Conservation (phyloP, 1,140 invertebrate genomes). For the Dreissena polymorpha region DNA sequence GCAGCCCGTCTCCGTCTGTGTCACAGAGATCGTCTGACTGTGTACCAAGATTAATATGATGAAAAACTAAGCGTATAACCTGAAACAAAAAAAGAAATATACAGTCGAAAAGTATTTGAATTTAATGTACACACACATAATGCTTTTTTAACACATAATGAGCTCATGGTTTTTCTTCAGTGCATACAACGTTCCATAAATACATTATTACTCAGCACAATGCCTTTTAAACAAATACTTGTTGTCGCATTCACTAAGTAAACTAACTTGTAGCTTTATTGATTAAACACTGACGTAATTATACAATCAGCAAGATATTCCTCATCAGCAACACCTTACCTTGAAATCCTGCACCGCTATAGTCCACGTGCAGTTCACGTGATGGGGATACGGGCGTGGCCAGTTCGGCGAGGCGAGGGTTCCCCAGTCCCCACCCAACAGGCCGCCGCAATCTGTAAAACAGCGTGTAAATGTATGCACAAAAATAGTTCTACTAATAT, state of each 20-base stretch:
- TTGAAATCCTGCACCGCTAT: constrained; percentile 67
- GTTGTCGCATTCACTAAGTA: too few species aligned
- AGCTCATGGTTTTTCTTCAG: too few species aligned
- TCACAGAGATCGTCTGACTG: constrained; percentile 59
- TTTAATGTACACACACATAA: background rate
- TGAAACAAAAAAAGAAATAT: constrained; percentile 49
- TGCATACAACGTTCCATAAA: too few species aligned
- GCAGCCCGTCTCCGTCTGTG: constrained; percentile 55
- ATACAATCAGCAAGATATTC: too few species aligned
- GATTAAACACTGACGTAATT: too few species aligned
- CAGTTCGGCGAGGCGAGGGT: constrained; percentile 73
- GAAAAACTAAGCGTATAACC: constrained; percentile 67
- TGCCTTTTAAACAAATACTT: too few species aligned
- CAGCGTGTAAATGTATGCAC: background rate
- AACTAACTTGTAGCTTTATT: too few species aligned
- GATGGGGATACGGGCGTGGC: constrained; percentile 71
- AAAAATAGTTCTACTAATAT: too few species aligned
- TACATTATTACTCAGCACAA: too few species aligned
- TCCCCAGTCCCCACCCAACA: constrained; percentile 54
- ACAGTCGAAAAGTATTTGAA: too few species aligned
- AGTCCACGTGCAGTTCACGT: constrained; percentile 72
- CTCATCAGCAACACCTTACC: constrained; percentile 47
- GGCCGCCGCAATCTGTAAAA: constrained; percentile 70
- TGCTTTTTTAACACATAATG: too few species aligned
- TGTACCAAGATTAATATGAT: constrained; percentile 69